These are phyloP conservation scores for Echiichthys vipera DNA, from an alignment of 2,797 vertebrate genomes.

Conservation along the genomic window DNA sequence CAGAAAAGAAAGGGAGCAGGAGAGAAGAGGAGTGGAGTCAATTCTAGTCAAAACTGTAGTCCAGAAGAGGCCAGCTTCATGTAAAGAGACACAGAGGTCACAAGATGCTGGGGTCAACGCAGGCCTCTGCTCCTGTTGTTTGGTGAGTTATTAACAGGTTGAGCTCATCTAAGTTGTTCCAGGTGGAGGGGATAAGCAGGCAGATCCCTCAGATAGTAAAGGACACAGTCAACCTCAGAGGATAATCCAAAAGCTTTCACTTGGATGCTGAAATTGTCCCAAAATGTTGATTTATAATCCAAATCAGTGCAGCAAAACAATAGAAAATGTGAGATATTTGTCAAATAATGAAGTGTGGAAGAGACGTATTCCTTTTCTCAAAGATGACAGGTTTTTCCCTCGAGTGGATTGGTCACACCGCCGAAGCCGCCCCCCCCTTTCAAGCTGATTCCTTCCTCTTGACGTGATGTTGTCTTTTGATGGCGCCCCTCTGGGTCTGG, in stretches of 20 bases:
- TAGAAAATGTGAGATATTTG: conserved; percentile 11
- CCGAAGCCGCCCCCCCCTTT: conserved; percentile 21
- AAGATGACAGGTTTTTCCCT: conserved; percentile 29
- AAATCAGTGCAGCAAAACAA: conserved; percentile 10
- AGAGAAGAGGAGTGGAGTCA: conserved; percentile 10
- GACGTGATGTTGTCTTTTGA: conserved; percentile 55
- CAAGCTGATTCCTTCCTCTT: conserved; percentile 54
- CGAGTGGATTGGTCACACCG: conserved; percentile 10
- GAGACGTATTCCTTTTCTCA: conserved; percentile 56
- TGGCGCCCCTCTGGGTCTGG: conserved; percentile 64
- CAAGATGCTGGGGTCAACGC: conserved; percentile 22
- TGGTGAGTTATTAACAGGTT: conserved; percentile 69
- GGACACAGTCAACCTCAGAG: conserved; percentile 53
- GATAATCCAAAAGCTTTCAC: conserved; percentile 69
- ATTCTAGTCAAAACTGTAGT: conserved; percentile 45
- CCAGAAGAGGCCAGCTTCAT: conserved; percentile 49
- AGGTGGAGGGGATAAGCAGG: conserved; percentile 74
- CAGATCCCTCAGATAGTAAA: conserved; percentile 69
- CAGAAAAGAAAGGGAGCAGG: too few relatives aligned
- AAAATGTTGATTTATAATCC: conserved; percentile 53
- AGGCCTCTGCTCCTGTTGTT: conserved; percentile 49
- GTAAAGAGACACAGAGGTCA: conserved; percentile 23
- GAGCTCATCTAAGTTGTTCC: conserved; percentile 81
- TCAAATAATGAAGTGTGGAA: conserved; percentile 1
- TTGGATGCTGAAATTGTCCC: conserved; percentile 40